phyloP scores from a whole-genome alignment of 2,888 invertebrate genomes.

The Panzeria rudis region DNA sequence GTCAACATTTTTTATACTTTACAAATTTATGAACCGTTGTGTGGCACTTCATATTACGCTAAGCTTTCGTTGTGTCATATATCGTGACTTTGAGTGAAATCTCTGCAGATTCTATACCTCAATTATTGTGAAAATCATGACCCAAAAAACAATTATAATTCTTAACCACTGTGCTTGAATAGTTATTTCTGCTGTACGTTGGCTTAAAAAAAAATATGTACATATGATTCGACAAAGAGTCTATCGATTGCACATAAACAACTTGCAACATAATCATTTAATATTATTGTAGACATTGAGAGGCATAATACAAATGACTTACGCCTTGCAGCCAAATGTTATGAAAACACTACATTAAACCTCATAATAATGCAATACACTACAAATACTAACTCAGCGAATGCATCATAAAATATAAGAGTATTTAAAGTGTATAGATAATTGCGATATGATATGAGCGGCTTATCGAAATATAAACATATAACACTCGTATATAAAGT shows the following conservation, averaged over 20 bases:
- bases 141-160: not conserved
- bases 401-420: conserved; percentile 4
- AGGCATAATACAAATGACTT: conserved; percentile 69
- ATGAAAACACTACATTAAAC: conserved; percentile 48
- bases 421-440: conserved; percentile 17
- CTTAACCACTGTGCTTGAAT: conserved; percentile 7
- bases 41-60: too few species aligned
- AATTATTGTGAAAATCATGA: not conserved
- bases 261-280: conserved; percentile 66
- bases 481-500: conserved; percentile 6
- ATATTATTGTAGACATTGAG: conserved; percentile 58
- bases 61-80: too few species aligned
- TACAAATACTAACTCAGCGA: conserved; percentile 17
- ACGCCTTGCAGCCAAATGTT: conserved; percentile 64
- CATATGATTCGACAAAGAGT: conserved; percentile 58
- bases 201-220: not conserved
- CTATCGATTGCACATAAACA: conserved; percentile 62
- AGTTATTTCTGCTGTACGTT: conserved; percentile 23
- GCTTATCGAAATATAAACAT: conserved; percentile 41
- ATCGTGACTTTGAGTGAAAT: not conserved
- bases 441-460: conserved; percentile 19
- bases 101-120: not conserved
- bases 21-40: too few species aligned
- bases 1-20: too few species aligned
- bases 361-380: conserved; percentile 34